Evolutionary conservation across 1,140 invertebrate species (phyloP), one percentile per base, ranked within the genome.

Genomic region (Lerema accius): DNA sequence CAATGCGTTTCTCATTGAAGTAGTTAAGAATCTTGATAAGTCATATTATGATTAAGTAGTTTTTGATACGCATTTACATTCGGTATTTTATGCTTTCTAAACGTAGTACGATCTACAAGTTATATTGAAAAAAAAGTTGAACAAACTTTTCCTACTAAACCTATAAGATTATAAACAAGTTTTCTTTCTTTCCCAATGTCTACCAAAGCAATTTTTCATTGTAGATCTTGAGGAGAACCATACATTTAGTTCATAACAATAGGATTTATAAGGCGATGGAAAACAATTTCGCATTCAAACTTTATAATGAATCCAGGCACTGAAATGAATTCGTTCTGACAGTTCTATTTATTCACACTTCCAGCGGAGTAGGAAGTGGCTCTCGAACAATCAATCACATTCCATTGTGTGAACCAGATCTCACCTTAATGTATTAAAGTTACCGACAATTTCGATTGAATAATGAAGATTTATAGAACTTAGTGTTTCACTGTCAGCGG

Each of bases 401-500:
- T 32, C 28, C 28, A 32, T 6, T 9, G 9, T 32, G 28, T 32
- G 28, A 32, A 32, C 28, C 28, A 32, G 4, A 32, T 32, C 28
- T 32, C 28, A 32, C 28, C 28, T 32, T 32, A 32, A 32, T 32
- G 28, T 32, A 32, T 32, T 32, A 32, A 32, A 32, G 28, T 32
- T 32, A 32, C 28, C 28, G 23, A 6, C 23, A 23, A 32, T 32
- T 32, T 7, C 28, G 7, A 32, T 32, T 32, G 28, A 32, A 32
- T 32, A 32, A 32, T 32, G 28, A 32, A 32, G 28, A 32, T 32
- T 32, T 32, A 32, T 32, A 32, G 28, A 32, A 32, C 28, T 32
- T 32, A 7, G 23, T 23, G 28, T 32, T 32, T 32, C 9, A 9
- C 4, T 7, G 28, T 32, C 28, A 32, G 9, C 28, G 28, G 7